Evolutionary conservation across 2,797 vertebrate genomes (phyloP), one percentile per base, ranked within the genome.

Genomic region (Rachycentron canadum): DNA sequence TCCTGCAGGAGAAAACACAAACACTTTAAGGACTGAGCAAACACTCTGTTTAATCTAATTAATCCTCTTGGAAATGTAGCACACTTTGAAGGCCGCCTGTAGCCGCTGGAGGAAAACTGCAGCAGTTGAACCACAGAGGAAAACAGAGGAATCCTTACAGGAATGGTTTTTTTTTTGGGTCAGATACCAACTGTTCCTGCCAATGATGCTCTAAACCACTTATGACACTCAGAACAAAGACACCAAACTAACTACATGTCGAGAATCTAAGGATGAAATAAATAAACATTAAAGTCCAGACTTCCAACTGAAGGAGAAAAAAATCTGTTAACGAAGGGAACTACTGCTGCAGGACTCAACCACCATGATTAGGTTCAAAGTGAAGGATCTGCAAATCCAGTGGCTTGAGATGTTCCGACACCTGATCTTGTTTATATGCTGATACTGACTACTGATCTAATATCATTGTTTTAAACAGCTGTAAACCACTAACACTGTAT

Each of bases 21-120:
- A 88, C 84, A 73, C 47, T 79, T 87, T 68, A 78, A 60, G 70
- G 34, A 79, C 55, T 13, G 21, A 79, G 41, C 77, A 87, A 88
- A 85, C 77, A 82, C 59, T 59, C 28, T 4, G 70, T 84, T 91
- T 88, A 80, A 85, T 86, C 78, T 47, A 81, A 88, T 88, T 86
- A 86, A 88, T 88, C 78, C 79, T 85, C 70, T 78, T 45, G 79
- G 83, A 89, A 86, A 83, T 74, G 86, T 49, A 49, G 60, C 25
- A 23, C 56, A 57, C 57, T 66, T 65, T 69, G 34, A 69, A 69
- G 67, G 60, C 69, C 23, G 60, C 71, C 26, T 43, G 41, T 17
- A 69, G 47, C 34, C 19, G 25, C 73, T 34, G 56, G 32, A 78
- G 74, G 38, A 67, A 70, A 78, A 36, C 16, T 38, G 8, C 38